Evolutionary conservation across 2,888 invertebrate species (phyloP).

Genomic region (Tenthredo mesomela): DNA sequence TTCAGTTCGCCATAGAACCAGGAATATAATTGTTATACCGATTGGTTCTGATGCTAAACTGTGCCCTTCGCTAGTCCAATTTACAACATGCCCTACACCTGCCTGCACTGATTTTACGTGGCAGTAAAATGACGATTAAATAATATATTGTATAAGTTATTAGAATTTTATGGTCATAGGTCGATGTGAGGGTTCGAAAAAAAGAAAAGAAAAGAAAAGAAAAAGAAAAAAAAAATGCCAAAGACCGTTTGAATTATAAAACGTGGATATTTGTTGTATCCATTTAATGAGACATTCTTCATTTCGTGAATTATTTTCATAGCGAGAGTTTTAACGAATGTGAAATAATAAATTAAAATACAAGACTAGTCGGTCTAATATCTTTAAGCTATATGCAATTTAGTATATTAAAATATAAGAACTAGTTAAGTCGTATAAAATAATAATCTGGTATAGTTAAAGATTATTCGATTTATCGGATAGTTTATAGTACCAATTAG

Average conservation of each 20-base stretch:
- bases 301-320: slow-evolving; percentile 3
- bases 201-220: background rate
- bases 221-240: background rate
- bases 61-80: slow-evolving; percentile 74
- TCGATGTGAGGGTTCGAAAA: slow-evolving; percentile 9
- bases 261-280: background rate
- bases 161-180: background rate
- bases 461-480: background rate
- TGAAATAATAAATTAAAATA: background rate
- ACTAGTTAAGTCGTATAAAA: background rate
- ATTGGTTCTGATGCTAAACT: slow-evolving; percentile 68
- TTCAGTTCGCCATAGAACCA: slow-evolving; percentile 86
- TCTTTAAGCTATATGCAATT: background rate
- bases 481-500: background rate
- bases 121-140: background rate
- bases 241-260: background rate
- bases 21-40: slow-evolving; percentile 80
- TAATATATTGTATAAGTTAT: background rate
- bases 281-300: background rate
- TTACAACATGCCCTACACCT: slow-evolving; percentile 65
- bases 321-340: background rate
- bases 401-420: background rate
- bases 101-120: slow-evolving; percentile 53
- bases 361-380: background rate
- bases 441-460: background rate